A percentile compares a stretch with the other conserved stretches of the same genome.
Evolutionary conservation across 2,113 vertebrate species (phyloP).

Genomic region (Chaetops frenatus): DNA sequence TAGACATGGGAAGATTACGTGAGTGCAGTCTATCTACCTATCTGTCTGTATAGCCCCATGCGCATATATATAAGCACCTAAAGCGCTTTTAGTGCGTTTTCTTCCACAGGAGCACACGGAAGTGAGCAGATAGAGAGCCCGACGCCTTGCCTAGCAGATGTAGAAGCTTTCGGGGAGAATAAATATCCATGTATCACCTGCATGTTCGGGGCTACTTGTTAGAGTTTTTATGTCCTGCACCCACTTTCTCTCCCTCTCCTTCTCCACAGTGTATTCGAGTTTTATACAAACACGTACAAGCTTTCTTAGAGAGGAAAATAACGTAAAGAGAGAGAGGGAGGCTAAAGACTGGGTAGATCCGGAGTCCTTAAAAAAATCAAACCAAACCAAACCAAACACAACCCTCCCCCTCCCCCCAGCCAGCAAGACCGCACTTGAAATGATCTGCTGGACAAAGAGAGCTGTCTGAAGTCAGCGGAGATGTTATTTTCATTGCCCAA

Average conservation of each 20-base stretch:
- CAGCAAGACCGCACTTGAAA: background rate
- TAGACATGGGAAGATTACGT: constrained; percentile 22
- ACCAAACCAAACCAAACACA: background rate
- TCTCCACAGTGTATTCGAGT: background rate
- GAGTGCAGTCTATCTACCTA: constrained; percentile 15
- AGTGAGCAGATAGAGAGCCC: background rate
- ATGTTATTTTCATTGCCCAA: background rate
- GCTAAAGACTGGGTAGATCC: background rate
- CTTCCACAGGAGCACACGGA: background rate
- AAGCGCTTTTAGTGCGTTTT: background rate
- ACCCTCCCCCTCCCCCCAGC: background rate
- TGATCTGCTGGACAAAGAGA: background rate
- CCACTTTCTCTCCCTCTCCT: background rate
- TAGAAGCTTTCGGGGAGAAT: background rate
- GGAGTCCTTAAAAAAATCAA: background rate
- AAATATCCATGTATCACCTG: rapidly evolving
- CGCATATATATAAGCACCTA: background rate
- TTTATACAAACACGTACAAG: background rate
- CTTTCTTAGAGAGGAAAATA: background rate
- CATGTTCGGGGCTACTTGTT: background rate
- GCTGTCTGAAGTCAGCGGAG: background rate
- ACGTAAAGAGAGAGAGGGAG: background rate
- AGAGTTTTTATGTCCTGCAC: background rate
- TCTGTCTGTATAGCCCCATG: background rate
- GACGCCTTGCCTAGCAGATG: background rate